Evolutionary conservation across 2,797 vertebrate genomes (phyloP), one percentile per base, ranked within the genome.

Genomic region (Naso thynnoides): DNA sequence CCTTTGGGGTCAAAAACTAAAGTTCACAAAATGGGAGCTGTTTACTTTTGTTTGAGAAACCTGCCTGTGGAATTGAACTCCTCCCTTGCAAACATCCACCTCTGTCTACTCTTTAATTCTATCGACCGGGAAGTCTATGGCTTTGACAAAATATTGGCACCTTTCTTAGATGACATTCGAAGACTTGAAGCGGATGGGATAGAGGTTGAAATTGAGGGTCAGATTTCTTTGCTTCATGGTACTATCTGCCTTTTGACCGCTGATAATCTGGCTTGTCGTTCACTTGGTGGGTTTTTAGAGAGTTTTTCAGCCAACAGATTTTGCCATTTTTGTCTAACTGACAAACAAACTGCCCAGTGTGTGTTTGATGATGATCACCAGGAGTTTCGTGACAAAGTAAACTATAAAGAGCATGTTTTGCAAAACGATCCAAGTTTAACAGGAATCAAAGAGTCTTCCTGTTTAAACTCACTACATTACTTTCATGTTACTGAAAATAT

Each of bases 221-320:
- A 52, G 18, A 42, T 6, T 19, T 27, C 38, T 41, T 23, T 45
- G 8, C 41, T 60, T 11, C 4, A 42, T 60, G 57, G 41, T 44
- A 45, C 41, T 19, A 42, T 60, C 27, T 42, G 57, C 24, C 57
- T 45, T 13, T 27, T 60, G 36, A 60, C 41, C n/a, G 9, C 57
- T 6, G 41, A 60, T 29, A 31, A 45, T 45, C 41, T 60, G 14
- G 57, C 41, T 26, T 60, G 26, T 7, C 26, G 15, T 60, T 60
- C 57, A 44, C 41, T 60, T 45, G 24, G 41, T 29, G 39, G 39
- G 39, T 41, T 41, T 60, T 60, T 45, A 29, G 33, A 9, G 10
- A 42, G 59, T 15, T 45, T 42, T 50, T 66, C n/a, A 48, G 61
- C 29, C 70, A 78, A 15, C 38, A 39, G 14, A 39, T 39, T 39